Percentiles rank a stretch among this genome's conserved stretches.
phyloP scores from a whole-genome alignment of 30 jellyfish, hydroid and myxozoan genomes.

The Turritopsis rubra region DNA sequence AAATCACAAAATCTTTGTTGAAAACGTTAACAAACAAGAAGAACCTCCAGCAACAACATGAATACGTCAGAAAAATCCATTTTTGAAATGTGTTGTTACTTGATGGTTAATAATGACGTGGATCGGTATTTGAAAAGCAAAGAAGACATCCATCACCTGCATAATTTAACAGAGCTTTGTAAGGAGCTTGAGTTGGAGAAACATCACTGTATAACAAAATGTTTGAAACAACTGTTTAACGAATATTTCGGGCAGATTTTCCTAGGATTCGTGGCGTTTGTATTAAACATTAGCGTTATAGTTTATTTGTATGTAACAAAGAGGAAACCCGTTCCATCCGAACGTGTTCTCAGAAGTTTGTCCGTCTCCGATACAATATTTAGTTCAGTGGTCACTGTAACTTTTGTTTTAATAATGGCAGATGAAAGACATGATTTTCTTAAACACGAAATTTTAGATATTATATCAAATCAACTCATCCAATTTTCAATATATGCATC shows the following conservation, averaged over 20 bases:
- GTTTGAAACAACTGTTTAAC: background rate
- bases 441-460: background rate
- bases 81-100: background rate
- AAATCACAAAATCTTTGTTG: background rate
- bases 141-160: background rate
- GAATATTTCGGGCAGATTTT: background rate
- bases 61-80: background rate
- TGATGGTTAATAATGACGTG: background rate
- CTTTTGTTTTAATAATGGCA: background rate
- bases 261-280: background rate
- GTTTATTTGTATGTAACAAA: background rate
- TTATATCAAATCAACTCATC: background rate
- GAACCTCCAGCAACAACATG: background rate
- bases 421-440: background rate
- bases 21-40: background rate
- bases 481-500: constrained; percentile 3
- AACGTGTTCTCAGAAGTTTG: background rate
- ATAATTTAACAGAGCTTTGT: background rate
- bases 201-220: background rate
- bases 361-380: background rate
- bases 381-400: background rate
- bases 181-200: background rate
- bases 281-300: background rate
- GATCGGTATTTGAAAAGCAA: background rate
- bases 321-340: background rate